phyloP scores from a whole-genome alignment of 2,797 vertebrate genomes.

The Xiphophorus birchmanni region DNA sequence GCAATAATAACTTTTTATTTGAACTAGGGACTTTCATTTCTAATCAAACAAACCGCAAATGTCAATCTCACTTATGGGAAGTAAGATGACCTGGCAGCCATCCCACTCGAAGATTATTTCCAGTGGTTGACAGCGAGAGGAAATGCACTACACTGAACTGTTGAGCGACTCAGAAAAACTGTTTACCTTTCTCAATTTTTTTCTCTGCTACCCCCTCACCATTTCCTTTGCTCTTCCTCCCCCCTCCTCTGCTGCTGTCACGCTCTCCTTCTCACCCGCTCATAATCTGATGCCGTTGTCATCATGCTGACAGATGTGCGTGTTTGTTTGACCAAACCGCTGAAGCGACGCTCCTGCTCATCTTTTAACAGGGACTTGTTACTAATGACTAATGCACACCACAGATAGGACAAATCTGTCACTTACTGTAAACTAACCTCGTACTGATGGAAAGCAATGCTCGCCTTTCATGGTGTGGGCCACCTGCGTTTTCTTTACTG shows the following conservation, averaged over 20 bases:
- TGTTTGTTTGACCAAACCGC: constrained; percentile 57
- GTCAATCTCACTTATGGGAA: constrained; percentile 11
- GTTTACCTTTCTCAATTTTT: constrained; percentile 54
- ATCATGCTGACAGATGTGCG: constrained; percentile 50
- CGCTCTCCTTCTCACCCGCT: constrained; percentile 71
- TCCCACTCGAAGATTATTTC: constrained; percentile 64
- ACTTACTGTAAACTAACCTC: constrained; percentile 58
- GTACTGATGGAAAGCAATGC: constrained; percentile 28
- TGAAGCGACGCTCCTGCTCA: constrained; percentile 55
- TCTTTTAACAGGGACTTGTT: constrained; percentile 76
- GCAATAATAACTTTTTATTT: constrained; percentile 6
- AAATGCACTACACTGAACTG: constrained; percentile 51
- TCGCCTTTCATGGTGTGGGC: constrained; percentile 32
- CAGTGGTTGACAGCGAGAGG: constrained; percentile 69
- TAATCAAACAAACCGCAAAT: constrained; percentile 9
- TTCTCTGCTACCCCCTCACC: constrained; percentile 17
- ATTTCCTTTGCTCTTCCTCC: constrained; percentile 19
- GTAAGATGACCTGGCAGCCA: constrained; percentile 58
- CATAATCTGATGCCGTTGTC: constrained; percentile 65
- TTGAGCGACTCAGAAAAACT: constrained; percentile 65
- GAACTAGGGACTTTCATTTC: constrained; percentile 6
- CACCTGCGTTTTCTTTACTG: constrained; percentile 34
- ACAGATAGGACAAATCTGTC: constrained; percentile 44
- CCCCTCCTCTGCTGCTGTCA: constrained; percentile 56
- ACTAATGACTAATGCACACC: constrained; percentile 56